phyloP scores from a whole-genome alignment of 92 coral and sea anemone species.

The Scolanthus callimorphus region DNA sequence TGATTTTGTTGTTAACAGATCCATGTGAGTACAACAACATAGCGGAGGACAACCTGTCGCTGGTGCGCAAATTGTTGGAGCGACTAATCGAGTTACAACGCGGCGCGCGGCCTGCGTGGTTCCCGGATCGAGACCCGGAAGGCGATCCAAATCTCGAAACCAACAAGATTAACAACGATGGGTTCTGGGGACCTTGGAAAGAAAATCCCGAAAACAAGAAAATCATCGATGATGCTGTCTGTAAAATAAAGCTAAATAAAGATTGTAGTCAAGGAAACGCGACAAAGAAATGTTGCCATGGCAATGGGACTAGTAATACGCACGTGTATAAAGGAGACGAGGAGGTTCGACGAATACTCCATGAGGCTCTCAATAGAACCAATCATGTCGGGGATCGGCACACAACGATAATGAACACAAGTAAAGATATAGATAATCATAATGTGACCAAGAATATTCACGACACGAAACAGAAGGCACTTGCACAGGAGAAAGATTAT shows the following conservation, averaged over 20 bases:
- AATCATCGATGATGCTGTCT: constrained; percentile 11
- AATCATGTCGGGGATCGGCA: background rate
- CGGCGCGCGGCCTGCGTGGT: constrained; percentile 63
- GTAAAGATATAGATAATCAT: background rate
- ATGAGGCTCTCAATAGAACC: background rate
- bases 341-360: constrained; percentile 13
- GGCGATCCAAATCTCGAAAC: too few relatives aligned
- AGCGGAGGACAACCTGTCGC: constrained; percentile 47
- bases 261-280: background rate
- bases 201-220: constrained; percentile 16
- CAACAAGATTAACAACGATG: constrained; percentile 43
- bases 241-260: background rate
- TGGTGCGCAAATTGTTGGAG: constrained; percentile 42
- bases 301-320: background rate
- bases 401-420: background rate
- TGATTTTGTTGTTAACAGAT: too few relatives aligned
- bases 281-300: background rate
- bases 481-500: background rate
- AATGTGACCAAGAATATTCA: background rate
- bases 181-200: constrained; percentile 91
- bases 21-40: constrained; percentile 93
- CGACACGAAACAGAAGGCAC: constrained; percentile 9
- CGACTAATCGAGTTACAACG: constrained; percentile 57
- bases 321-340: constrained; percentile 11
- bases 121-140: constrained; percentile 66